These are phyloP conservation scores for Petrosia ficiformis DNA, from an alignment of 37 sponge, comb jelly and placozoan genomes.

Conservation along the genomic window DNA sequence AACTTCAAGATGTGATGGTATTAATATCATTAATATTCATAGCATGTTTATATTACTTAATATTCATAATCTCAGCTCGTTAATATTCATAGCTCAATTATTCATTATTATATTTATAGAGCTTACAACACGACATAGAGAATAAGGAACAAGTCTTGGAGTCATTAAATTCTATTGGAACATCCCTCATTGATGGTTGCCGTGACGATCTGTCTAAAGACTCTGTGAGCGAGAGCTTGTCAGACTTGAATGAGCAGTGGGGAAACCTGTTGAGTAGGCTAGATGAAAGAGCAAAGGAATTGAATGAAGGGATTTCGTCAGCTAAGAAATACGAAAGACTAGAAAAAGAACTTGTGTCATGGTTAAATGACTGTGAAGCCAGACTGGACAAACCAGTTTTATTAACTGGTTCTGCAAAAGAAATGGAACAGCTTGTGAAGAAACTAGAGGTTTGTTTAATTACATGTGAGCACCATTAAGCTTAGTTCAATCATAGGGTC, in stretches of 20 bases:
- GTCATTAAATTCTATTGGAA: constrained; percentile 36
- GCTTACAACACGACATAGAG: constrained; percentile 31
- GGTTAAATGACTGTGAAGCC: constrained; percentile 49
- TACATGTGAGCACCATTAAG: no score
- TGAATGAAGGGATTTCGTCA: constrained; percentile 26
- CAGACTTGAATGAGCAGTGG: constrained; percentile 57
- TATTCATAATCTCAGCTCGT: not conserved
- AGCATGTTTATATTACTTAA: no score
- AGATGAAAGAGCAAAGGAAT: constrained; percentile 22
- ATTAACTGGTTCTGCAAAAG: constrained; percentile 37
- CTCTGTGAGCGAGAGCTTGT: constrained; percentile 40
- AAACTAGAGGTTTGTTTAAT: constrained; percentile 48
- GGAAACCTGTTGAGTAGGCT: constrained; percentile 29
- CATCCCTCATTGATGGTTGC: constrained; percentile 43
- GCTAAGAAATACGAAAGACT: constrained; percentile 52
- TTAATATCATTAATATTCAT: not conserved
- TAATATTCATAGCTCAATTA: not conserved
- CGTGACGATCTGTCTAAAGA: constrained; percentile 27
- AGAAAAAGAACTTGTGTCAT: constrained; percentile 30
- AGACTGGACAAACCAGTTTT: constrained; percentile 29
- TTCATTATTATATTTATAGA: constrained; percentile 11
- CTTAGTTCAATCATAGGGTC: no score
- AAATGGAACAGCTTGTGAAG: constrained; percentile 30
- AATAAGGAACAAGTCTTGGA: constrained; percentile 32
- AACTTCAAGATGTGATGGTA: constrained; percentile 42